These are phyloP conservation scores for Catharus bicknelli DNA, from an alignment of 2,113 vertebrate species.

Conservation along the genomic window DNA sequence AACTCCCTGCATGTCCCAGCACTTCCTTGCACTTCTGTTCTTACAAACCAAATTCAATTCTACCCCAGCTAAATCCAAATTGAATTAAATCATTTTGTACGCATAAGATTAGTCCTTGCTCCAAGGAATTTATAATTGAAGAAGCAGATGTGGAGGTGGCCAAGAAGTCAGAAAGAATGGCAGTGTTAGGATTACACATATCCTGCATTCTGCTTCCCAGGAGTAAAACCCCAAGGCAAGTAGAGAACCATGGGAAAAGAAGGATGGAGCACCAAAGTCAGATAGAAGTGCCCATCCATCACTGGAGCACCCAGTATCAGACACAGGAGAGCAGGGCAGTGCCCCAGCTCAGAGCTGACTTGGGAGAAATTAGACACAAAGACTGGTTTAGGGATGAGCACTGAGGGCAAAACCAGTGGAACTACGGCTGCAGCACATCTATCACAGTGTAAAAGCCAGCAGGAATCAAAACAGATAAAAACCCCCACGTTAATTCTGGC, in stretches of 20 bases:
- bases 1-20: not conserved
- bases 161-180: not conserved
- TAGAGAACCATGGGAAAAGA: not conserved
- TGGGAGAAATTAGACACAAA: not conserved
- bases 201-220: not conserved
- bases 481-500: fast-evolving
- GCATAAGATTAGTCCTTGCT: not conserved
- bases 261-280: not conserved
- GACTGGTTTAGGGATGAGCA: not conserved
- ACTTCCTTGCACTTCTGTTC: not conserved
- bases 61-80: not conserved
- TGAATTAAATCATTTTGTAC: not conserved
- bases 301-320: fast-evolving
- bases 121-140: not conserved
- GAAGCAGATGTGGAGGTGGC: not conserved
- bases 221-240: not conserved
- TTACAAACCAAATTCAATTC: not conserved
- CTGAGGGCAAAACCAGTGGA: not conserved
- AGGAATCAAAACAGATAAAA: not conserved
- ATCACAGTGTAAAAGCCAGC: not conserved
- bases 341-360: not conserved
- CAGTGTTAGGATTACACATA: not conserved
- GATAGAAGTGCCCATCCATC: not conserved
- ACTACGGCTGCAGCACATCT: fast-evolving
- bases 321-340: not conserved